Conservation (phyloP, 2,113 vertebrate species). For the Macquaria australasica region DNA sequence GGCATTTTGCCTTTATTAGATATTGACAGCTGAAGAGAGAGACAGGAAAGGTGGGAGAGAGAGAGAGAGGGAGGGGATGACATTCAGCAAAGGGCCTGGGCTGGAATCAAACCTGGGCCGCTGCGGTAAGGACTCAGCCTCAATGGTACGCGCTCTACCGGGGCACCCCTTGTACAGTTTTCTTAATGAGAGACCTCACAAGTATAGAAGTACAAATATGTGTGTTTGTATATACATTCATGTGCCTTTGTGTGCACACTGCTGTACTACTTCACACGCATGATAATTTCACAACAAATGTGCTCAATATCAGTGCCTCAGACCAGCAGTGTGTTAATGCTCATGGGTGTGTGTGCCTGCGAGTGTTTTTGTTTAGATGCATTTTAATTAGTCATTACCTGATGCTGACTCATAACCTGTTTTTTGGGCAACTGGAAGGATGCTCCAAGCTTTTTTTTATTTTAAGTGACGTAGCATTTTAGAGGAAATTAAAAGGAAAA, state of each 20-base stretch:
- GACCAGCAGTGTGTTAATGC: not conserved
- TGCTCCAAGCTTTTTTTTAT: conserved; percentile 2
- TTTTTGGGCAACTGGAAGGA: conserved; percentile 3
- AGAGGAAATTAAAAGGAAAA: conserved; percentile 52
- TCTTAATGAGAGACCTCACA: not conserved
- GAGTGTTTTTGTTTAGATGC: conserved; percentile 38
- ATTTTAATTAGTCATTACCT: conserved; percentile 41
- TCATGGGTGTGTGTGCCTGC: not conserved
- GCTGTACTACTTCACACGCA: not conserved
- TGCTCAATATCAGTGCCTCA: not conserved
- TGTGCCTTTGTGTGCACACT: not conserved
- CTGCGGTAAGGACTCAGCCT: no score
- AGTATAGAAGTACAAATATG: conserved; percentile 1
- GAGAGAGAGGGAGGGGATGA: no score
- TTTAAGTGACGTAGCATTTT: conserved; percentile 23
- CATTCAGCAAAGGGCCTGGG: no score
- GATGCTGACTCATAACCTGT: conserved; percentile 37
- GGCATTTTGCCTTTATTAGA: no score
- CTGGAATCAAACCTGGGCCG: no score
- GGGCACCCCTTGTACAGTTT: no score
- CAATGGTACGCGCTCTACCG: no score
- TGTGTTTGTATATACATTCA: not conserved
- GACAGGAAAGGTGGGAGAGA: no score
- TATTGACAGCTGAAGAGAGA: no score
- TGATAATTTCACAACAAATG: not conserved